These are phyloP conservation scores for Plebejus melissa DNA, from an alignment of 2,888 invertebrate species.

Conservation along the genomic window DNA sequence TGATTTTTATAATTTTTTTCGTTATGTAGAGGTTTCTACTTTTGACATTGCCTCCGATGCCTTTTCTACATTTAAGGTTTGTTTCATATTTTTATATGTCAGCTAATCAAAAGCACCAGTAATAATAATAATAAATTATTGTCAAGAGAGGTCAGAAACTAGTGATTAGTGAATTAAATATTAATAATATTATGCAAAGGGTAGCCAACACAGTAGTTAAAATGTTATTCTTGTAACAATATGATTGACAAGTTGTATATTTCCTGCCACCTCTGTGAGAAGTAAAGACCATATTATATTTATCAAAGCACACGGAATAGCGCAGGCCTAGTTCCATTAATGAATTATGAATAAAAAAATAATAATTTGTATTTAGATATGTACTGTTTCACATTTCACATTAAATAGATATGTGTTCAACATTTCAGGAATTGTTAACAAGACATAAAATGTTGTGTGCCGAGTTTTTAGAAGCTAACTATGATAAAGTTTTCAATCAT, in stretches of 20 bases:
- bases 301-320: no score
- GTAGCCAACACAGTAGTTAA: no score
- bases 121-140: no score
- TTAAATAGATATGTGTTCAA: conserved; percentile 23
- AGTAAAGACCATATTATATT: no score
- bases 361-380: no score
- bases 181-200: no score
- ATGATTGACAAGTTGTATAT: no score
- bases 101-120: background rate
- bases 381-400: no score
- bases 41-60: conserved; percentile 99
- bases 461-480: conserved; percentile 99
- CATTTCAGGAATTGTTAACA: conserved; percentile 91
- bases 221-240: no score
- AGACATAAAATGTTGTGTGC: conserved; percentile 97
- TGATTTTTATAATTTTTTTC: conserved; percentile 99
- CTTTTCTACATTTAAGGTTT: conserved; percentile 99
- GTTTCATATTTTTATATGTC: conserved; percentile 32
- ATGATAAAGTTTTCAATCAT: conserved; percentile 98
- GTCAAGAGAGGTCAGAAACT: no score
- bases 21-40: conserved; percentile 99
- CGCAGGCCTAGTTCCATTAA: background rate
- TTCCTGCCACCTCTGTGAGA: no score
- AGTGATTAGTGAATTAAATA: no score
- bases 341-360: background rate